Conservation (phyloP, 2,888 invertebrate species). For the Netelia inedita region DNA sequence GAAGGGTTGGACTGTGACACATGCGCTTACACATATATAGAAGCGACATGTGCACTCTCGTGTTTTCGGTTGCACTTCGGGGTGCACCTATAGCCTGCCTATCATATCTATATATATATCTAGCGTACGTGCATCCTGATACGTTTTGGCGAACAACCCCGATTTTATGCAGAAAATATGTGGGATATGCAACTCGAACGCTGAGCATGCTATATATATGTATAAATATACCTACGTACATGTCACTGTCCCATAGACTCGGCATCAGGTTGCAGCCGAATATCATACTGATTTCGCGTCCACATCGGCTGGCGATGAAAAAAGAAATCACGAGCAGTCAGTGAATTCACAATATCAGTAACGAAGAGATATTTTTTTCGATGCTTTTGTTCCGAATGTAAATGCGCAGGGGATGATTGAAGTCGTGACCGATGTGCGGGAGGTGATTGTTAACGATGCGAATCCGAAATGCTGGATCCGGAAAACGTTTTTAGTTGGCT, state of each 20-base stretch:
- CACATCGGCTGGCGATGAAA: constrained; percentile 38
- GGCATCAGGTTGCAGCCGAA: constrained; percentile 27
- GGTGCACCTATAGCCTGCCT: background rate
- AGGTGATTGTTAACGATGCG: too few species aligned
- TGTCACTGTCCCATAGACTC: constrained; percentile 16
- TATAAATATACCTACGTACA: background rate
- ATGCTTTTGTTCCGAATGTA: background rate
- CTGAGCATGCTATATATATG: background rate
- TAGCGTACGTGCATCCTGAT: constrained; percentile 28
- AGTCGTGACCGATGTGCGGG: too few species aligned
- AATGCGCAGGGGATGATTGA: background rate
- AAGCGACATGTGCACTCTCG: constrained; percentile 79
- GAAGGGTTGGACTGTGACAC: constrained; percentile 78
- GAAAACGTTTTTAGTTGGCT: too few species aligned
- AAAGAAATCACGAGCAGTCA: constrained; percentile 23
- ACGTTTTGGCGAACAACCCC: constrained; percentile 24
- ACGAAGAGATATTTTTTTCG: background rate
- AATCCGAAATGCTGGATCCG: too few species aligned
- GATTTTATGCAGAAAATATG: constrained; percentile 44
- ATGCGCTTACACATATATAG: constrained; percentile 71
- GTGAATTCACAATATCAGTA: background rate
- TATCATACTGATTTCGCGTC: constrained; percentile 45
- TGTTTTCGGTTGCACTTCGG: constrained; percentile 38
- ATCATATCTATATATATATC: background rate
- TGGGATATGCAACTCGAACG: constrained; percentile 29